These are phyloP conservation scores for Batillaria attramentaria DNA, from an alignment of 1,140 invertebrate species.

Conservation along the genomic window DNA sequence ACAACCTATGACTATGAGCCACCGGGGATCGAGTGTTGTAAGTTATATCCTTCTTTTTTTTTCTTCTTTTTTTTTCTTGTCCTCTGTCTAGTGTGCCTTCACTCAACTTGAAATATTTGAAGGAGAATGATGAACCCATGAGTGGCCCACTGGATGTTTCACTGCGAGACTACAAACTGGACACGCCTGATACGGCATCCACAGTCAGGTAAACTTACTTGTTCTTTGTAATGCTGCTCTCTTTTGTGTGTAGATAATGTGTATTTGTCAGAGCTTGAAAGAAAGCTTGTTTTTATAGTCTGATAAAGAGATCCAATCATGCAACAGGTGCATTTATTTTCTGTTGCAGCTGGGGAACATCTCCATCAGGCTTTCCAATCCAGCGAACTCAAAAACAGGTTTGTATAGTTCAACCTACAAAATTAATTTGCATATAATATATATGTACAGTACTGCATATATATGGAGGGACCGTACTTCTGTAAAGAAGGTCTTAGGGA, in stretches of 20 bases:
- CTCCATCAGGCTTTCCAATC: constrained; percentile 16
- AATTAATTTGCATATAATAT: background rate
- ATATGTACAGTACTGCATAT: background rate
- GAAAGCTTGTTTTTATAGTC: too few relatives aligned
- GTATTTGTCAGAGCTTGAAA: too few relatives aligned
- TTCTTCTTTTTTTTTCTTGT: constrained; percentile 1
- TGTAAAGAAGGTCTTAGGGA: background rate
- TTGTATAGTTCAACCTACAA: background rate
- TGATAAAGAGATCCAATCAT: too few relatives aligned
- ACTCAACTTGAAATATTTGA: constrained; percentile 59
- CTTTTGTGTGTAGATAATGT: too few relatives aligned
- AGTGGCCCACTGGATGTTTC: constrained; percentile 52
- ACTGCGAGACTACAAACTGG: constrained; percentile 49
- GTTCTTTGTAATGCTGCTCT: too few relatives aligned
- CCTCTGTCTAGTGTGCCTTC: constrained; percentile 53
- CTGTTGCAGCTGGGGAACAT: constrained; percentile 46
- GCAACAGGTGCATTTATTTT: too few relatives aligned
- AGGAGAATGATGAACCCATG: constrained; percentile 48
- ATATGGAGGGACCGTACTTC: background rate
- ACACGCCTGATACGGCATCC: constrained; percentile 52
- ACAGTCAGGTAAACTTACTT: constrained; percentile 63
- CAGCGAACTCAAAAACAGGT: constrained; percentile 33
- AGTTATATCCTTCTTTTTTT: background rate
- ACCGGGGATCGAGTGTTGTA: too few relatives aligned
- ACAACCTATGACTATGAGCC: too few relatives aligned